Conservation (phyloP, 2,888 invertebrate genomes). For the Leptopilina drosophilae region DNA sequence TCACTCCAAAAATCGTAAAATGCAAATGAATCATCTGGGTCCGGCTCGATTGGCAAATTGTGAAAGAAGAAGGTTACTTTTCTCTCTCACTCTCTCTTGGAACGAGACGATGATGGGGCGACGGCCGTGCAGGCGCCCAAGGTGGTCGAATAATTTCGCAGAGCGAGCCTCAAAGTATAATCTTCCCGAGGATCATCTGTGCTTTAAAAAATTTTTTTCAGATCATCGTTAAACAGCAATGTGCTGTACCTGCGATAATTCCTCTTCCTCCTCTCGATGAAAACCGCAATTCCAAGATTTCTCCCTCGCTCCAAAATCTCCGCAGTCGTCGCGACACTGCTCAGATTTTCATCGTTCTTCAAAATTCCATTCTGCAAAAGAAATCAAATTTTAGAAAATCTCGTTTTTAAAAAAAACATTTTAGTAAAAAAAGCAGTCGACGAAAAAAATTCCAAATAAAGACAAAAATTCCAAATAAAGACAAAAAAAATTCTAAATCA, state of each 20-base stretch:
- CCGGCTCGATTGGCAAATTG: constrained; percentile 73
- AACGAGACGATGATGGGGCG: constrained; percentile 46
- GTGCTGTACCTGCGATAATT: constrained; percentile 56
- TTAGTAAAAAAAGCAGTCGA: too few species aligned
- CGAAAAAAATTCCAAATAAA: too few species aligned
- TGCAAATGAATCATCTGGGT: constrained; percentile 72
- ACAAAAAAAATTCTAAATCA: too few species aligned
- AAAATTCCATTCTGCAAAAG: too few species aligned
- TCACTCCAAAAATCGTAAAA: constrained; percentile 75
- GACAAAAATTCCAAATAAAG: too few species aligned
- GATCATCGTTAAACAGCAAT: constrained; percentile 71
- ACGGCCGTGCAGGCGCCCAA: constrained; percentile 72
- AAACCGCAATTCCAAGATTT: constrained; percentile 52
- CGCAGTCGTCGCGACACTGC: too few species aligned
- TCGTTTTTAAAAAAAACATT: too few species aligned
- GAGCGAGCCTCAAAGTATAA: constrained; percentile 62
- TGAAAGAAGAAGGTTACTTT: constrained; percentile 63
- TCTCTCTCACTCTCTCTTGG: not conserved
- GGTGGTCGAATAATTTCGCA: constrained; percentile 76
- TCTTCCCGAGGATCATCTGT: constrained; percentile 51
- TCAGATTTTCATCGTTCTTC: too few species aligned
- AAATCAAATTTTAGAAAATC: too few species aligned
- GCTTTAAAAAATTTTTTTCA: constrained; percentile 15
- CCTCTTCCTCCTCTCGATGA: constrained; percentile 52
- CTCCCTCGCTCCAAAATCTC: too few species aligned